Evolutionary conservation across 2,888 invertebrate genomes (phyloP).

Genomic region (Plemyria rubiginata): DNA sequence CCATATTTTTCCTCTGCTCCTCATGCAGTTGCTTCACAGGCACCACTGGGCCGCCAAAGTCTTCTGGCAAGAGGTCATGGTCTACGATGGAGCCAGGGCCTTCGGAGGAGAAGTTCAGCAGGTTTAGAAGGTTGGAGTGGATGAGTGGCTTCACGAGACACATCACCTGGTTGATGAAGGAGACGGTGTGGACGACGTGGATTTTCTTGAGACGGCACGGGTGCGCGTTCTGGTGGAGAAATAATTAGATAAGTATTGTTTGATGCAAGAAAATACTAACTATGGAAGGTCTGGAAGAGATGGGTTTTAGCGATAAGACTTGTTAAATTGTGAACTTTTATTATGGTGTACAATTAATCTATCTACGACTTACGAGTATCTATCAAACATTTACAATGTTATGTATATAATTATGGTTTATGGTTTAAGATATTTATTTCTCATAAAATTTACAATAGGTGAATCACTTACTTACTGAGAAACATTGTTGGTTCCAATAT

Average conservation of each 20-base stretch:
- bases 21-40: constrained; percentile 83
- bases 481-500: no score
- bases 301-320: no score
- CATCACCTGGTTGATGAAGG: constrained; percentile 89
- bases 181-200: constrained; percentile 87
- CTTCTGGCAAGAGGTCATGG: constrained; percentile 75
- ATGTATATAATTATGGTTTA: no score
- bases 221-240: constrained; percentile 84
- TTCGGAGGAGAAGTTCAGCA: constrained; percentile 84
- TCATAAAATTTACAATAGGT: no score
- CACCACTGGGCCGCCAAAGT: constrained; percentile 86
- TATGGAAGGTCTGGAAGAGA: no score
- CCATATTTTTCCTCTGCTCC: constrained; percentile 82
- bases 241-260: neutral
- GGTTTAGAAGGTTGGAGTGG: constrained; percentile 85
- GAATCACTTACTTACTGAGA: no score
- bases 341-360: no score
- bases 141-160: constrained; percentile 87
- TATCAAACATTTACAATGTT: no score
- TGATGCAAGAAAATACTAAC: no score
- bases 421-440: no score
- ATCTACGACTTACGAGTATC: no score
- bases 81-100: constrained; percentile 79
- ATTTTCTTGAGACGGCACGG: constrained; percentile 87
- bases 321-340: no score